A percentile compares a stretch with the other conserved stretches of the same genome.
These are phyloP conservation scores for Leucopternis melanops DNA, from an alignment of 2,113 vertebrate species.

Conservation along the genomic window DNA sequence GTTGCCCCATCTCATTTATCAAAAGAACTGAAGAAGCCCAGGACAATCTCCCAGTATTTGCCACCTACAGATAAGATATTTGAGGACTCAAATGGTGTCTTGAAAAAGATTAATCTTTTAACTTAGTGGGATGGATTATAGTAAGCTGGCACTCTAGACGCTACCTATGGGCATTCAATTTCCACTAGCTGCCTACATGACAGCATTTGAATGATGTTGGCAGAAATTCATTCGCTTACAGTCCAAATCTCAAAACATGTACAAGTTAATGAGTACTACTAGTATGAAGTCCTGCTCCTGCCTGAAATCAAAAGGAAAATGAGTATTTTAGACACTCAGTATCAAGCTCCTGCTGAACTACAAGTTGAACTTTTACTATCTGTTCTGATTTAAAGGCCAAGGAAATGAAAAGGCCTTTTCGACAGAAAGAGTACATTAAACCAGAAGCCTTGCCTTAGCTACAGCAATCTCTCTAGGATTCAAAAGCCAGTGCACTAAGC, in stretches of 20 bases:
- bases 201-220: not conserved
- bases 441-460: not conserved
- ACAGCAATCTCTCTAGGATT: not conserved
- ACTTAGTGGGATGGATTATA: not conserved
- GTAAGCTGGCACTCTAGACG: not conserved
- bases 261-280: not conserved
- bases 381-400: not conserved
- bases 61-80: not conserved
- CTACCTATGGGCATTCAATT: not conserved
- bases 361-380: not conserved
- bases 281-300: not conserved
- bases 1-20: not conserved
- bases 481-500: not conserved
- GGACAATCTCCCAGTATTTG: not conserved
- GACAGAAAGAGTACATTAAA: not conserved
- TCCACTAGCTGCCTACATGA: not conserved
- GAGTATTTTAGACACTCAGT: not conserved
- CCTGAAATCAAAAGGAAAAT: not conserved
- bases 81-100: not conserved
- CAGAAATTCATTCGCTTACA: not conserved
- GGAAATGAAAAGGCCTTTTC: not conserved
- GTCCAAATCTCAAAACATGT: not conserved
- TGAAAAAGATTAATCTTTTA: not conserved
- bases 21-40: not conserved
- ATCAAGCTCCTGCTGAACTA: not conserved